Evolutionary conservation across 2,888 invertebrate species (phyloP).

Genomic region (Conus canariensis): DNA sequence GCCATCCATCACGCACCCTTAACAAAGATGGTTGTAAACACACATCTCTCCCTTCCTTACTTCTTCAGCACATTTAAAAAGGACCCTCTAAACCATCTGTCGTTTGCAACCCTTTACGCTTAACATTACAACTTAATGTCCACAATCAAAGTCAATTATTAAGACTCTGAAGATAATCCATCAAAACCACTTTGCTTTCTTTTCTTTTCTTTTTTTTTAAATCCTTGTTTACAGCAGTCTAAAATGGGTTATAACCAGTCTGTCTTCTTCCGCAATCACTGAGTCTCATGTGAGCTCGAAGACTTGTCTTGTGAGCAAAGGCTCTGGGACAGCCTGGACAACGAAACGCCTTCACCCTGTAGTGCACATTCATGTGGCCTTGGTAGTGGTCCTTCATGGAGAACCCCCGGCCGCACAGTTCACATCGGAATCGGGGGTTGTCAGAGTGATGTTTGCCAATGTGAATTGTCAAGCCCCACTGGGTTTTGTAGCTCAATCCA

Average conservation of each 20-base stretch:
- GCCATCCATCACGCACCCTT: too few relatives aligned
- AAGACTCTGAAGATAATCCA: too few relatives aligned
- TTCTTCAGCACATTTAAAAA: too few relatives aligned
- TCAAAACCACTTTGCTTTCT: too few relatives aligned
- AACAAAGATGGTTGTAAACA: too few relatives aligned
- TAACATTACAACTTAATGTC: too few relatives aligned
- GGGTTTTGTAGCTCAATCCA: constrained; percentile 27
- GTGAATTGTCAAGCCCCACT: constrained; percentile 27
- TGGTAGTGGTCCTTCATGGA: constrained; percentile 36
- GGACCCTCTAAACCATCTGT: too few relatives aligned
- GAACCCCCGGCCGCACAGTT: constrained; percentile 34
- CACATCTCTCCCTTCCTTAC: too few relatives aligned
- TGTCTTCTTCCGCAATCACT: not conserved
- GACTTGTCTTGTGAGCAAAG: constrained; percentile 36
- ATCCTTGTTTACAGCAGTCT: too few relatives aligned
- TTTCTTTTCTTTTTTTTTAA: too few relatives aligned
- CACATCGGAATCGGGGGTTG: constrained; percentile 27
- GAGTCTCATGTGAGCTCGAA: constrained; percentile 27
- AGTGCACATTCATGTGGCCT: constrained; percentile 41
- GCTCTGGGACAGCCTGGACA: constrained; percentile 36
- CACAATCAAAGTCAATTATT: too few relatives aligned
- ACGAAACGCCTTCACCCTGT: constrained; percentile 28
- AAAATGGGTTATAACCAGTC: not conserved
- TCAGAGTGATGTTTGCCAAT: constrained; percentile 30
- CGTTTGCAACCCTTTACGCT: too few relatives aligned